Base-by-base conservation (phyloP, 2,113 vertebrate species). In the Epinephelus lanceolatus region DNA sequence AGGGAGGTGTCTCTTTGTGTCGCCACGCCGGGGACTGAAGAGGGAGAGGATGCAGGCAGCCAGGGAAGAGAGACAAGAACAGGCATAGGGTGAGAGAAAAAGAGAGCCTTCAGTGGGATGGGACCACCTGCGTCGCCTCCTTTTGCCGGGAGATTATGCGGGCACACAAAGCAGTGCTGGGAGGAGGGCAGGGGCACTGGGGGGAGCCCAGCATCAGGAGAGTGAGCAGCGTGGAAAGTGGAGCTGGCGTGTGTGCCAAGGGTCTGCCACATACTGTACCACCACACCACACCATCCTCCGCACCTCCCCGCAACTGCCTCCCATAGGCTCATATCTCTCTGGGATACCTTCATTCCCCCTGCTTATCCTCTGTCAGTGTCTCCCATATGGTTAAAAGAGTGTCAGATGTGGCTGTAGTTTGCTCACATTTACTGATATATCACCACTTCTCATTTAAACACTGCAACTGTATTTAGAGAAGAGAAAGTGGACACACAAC, bases 161-260 rank as follows among this genome's bases (percentile, higher is more conserved):
- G 88, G 91, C 88, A 83, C 90, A 95, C 92, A 95, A 95, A 94
- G 94, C 79, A 21, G 63, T 71, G 88, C 76, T 57, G 83, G 90
- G 90, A 89, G 88, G 89, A 92, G 90, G 85, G 77, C 89, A 87
- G 86, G 91, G 82, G 91, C 75, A 87, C 33, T 81, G 19, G 25
- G 73, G 91, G 88, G 92, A 91, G 88, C 76, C 61, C 76, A 57
- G 89, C 78, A 51, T 88, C 80, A 72, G 81, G 86, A 92, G 94
- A 96, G 91, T 95, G 95, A 96, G 91, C 86, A 92, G 94, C 93
- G 95, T 96, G 95, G 88, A 95, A 96, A 96, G 94, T 86, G 56
- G 85, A 95, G 92, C 81, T 96, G 95, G 95, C 95, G 87, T 95
- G 92, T 92, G 94, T 95, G 94, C 93, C 93, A 94, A 93, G 92